Conservation (phyloP, 2,888 invertebrate genomes). For the Anthophora plumipes region DNA sequence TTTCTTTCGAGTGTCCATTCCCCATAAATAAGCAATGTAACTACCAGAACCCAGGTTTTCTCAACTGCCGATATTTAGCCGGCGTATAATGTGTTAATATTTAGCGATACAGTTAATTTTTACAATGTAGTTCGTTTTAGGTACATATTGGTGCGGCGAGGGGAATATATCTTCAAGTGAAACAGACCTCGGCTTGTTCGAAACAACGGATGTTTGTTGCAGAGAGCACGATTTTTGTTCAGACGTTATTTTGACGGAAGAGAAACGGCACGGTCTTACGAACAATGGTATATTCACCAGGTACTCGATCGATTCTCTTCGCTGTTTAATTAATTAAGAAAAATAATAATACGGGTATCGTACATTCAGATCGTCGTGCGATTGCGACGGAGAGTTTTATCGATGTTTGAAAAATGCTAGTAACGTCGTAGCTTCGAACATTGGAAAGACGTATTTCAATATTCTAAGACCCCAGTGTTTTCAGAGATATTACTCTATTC, state of each 20-base stretch:
- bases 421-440: conserved; percentile 86
- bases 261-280: conserved; percentile 87
- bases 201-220: conserved; percentile 89
- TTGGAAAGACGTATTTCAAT: conserved; percentile 91
- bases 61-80: no score
- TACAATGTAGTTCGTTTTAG: conserved; percentile 83
- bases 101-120: neutral
- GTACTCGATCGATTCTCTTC: conserved; percentile 71
- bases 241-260: conserved; percentile 86
- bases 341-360: conserved; percentile 4
- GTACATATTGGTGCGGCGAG: conserved; percentile 91
- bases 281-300: conserved; percentile 89
- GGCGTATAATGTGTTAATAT: no score
- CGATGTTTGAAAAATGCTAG: conserved; percentile 88
- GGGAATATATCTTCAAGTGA: conserved; percentile 87
- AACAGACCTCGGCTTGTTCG: conserved; percentile 88
- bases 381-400: conserved; percentile 89
- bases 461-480: conserved; percentile 90
- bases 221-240: conserved; percentile 90
- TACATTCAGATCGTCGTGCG: conserved; percentile 88
- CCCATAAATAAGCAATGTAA: no score
- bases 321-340: neutral
- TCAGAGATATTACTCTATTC: conserved; percentile 78
- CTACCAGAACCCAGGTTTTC: no score
- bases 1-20: no score